phyloP scores from a whole-genome alignment of 2,113 vertebrate genomes.

The Nannospalax galili region DNA sequence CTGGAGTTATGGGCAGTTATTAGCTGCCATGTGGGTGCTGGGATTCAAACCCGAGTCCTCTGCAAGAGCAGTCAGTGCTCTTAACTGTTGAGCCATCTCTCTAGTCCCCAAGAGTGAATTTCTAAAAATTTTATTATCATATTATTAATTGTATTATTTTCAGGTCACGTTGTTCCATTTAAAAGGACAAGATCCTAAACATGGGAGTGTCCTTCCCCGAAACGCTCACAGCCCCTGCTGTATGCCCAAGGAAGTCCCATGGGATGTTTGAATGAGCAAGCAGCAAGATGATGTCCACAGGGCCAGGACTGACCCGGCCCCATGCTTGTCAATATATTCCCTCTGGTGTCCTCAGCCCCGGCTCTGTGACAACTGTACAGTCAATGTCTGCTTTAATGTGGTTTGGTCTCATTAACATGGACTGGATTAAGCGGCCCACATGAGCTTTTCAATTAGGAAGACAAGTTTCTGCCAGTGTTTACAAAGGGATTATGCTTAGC shows the following conservation, averaged over 20 bases:
- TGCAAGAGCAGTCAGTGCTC: no score
- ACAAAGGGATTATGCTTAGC: conserved; percentile 72
- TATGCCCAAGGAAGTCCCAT: not conserved
- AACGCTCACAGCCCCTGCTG: not conserved
- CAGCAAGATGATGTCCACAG: not conserved
- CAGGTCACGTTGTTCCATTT: not conserved
- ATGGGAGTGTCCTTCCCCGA: no score
- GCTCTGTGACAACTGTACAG: not conserved
- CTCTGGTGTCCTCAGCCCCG: not conserved
- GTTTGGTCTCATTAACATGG: conserved; percentile 73
- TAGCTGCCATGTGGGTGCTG: no score
- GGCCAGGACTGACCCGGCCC: not conserved
- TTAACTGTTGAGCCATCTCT: no score
- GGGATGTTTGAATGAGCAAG: not conserved
- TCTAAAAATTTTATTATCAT: not conserved
- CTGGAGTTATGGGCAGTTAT: no score
- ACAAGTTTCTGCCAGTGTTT: conserved; percentile 74
- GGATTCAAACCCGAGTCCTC: no score
- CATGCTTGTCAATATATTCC: not conserved
- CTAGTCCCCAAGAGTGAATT: not conserved
- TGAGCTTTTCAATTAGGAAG: conserved; percentile 80
- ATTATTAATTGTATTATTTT: not conserved
- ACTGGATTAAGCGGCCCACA: conserved; percentile 76
- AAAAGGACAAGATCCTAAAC: not conserved
- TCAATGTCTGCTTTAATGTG: conserved; percentile 71